Percentiles rank a stretch among this genome's conserved stretches.
Conservation (phyloP, 2,888 invertebrate genomes). For the Linhomoeus sp. region DNA sequence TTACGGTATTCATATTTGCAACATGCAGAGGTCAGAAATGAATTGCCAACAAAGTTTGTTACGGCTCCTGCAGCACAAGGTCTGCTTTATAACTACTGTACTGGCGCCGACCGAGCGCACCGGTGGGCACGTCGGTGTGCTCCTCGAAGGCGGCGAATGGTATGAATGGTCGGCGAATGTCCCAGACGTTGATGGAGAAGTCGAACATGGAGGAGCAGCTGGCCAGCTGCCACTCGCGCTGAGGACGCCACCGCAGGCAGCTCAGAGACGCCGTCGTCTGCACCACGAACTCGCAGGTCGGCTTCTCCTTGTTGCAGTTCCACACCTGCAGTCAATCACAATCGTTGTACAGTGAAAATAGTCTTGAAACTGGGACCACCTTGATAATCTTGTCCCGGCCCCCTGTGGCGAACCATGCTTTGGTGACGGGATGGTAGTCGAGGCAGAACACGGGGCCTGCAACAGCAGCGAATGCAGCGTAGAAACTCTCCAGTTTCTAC, state of each 20-base stretch:
- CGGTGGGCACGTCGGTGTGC: slow-evolving; percentile 84
- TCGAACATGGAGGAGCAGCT: slow-evolving; percentile 82
- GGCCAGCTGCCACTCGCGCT: slow-evolving; percentile 66
- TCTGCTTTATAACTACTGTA: too few relatives aligned
- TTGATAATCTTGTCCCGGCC: slow-evolving; percentile 73
- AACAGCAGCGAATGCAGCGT: too few relatives aligned
- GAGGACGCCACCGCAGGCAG: slow-evolving; percentile 80
- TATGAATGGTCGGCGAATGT: slow-evolving; percentile 77
- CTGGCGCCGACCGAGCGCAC: too few relatives aligned
- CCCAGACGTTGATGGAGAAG: slow-evolving; percentile 89
- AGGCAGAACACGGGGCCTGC: slow-evolving; percentile 86
- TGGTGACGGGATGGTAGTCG: slow-evolving; percentile 71
- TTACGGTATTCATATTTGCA: too few relatives aligned
- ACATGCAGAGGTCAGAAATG: too few relatives aligned
- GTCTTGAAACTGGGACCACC: slow-evolving; percentile 30
- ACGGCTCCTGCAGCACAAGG: too few relatives aligned
- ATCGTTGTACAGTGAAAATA: too few relatives aligned
- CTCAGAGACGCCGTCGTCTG: slow-evolving; percentile 91
- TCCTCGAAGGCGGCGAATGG: slow-evolving; percentile 86
- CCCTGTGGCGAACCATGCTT: slow-evolving; percentile 69
- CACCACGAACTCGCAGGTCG: slow-evolving; percentile 44
- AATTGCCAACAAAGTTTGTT: too few relatives aligned
- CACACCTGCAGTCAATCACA: too few relatives aligned
- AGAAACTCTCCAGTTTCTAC: too few relatives aligned
- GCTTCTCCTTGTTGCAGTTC: too few relatives aligned